These are phyloP conservation scores for Rhinopomastus cyanomelas DNA, from an alignment of 2,113 vertebrate species.

Conservation along the genomic window DNA sequence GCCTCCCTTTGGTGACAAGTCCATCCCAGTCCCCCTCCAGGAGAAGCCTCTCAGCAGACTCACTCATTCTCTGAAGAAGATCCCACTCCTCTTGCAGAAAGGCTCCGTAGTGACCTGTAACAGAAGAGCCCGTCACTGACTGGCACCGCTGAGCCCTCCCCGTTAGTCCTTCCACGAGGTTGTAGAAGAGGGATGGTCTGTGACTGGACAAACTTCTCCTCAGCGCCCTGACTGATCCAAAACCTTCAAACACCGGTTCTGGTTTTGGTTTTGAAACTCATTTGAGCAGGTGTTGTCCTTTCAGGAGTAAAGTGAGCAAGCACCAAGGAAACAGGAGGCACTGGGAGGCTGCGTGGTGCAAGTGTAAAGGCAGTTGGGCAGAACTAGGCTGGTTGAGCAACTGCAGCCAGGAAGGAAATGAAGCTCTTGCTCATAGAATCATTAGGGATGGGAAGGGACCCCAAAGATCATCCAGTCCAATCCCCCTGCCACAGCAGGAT, in stretches of 20 bases:
- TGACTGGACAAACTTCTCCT: background rate
- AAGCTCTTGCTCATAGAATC: background rate
- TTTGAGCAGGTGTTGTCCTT: background rate
- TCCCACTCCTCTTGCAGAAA: slow-evolving; percentile 98
- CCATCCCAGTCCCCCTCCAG: background rate
- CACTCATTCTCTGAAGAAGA: slow-evolving; percentile 93
- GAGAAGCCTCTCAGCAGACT: slow-evolving; percentile 48
- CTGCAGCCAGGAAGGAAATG: background rate
- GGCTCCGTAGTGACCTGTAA: slow-evolving; percentile 90
- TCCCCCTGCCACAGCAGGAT: no score
- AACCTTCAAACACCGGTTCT: background rate
- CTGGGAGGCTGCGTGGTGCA: background rate
- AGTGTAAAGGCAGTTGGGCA: background rate
- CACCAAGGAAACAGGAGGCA: background rate
- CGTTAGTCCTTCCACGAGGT: background rate
- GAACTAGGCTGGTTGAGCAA: background rate
- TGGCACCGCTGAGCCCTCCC: background rate
- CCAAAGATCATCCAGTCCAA: no score
- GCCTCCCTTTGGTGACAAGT: background rate
- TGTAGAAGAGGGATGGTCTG: background rate
- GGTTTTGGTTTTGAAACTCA: background rate
- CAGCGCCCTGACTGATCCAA: background rate
- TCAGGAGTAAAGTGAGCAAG: background rate
- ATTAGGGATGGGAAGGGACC: no score
- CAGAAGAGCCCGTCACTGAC: background rate